Evolutionary conservation across 1,140 invertebrate genomes (phyloP).

Genomic region (Chironomus striatipennis): DNA sequence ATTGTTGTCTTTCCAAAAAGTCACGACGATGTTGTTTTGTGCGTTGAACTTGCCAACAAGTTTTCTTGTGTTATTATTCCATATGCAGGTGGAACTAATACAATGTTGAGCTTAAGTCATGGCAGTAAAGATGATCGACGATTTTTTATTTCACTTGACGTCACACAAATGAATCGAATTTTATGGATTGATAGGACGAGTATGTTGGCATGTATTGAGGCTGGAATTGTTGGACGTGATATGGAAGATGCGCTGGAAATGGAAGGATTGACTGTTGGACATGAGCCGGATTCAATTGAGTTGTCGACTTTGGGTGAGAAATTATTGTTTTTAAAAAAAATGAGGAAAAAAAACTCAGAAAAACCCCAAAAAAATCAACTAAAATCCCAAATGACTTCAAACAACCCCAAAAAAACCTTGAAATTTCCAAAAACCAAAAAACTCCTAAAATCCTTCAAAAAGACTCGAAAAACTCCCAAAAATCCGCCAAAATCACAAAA

Average conservation of each 20-base stretch:
- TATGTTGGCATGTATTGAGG: conserved; percentile 51
- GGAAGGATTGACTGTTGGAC: conserved; percentile 47
- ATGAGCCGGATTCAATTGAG: conserved; percentile 69
- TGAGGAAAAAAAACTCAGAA: too few relatives aligned
- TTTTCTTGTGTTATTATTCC: conserved; percentile 48
- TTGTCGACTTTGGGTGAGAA: conserved; percentile 49
- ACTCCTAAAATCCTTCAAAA: too few relatives aligned
- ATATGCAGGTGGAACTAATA: conserved; percentile 65
- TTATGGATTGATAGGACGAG: conserved; percentile 61
- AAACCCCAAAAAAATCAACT: too few relatives aligned
- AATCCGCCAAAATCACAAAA: too few relatives aligned
- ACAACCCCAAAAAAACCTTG: too few relatives aligned
- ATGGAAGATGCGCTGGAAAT: conserved; percentile 43
- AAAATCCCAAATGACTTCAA: too few relatives aligned
- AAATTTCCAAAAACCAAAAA: too few relatives aligned
- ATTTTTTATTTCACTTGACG: conserved; percentile 58
- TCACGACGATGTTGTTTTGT: conserved; percentile 48
- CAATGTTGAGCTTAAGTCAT: conserved; percentile 55
- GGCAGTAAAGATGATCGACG: conserved; percentile 50
- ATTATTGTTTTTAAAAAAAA: too few relatives aligned
- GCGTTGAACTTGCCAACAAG: conserved; percentile 50
- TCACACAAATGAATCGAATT: conserved; percentile 54
- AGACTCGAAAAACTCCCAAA: too few relatives aligned
- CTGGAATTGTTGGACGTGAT: conserved; percentile 62
- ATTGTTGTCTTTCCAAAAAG: conserved; percentile 55